A percentile compares a stretch with the other conserved stretches of the same genome.
phyloP scores from a whole-genome alignment of 2,888 invertebrate genomes.

The Onthophagus sagittarius region DNA sequence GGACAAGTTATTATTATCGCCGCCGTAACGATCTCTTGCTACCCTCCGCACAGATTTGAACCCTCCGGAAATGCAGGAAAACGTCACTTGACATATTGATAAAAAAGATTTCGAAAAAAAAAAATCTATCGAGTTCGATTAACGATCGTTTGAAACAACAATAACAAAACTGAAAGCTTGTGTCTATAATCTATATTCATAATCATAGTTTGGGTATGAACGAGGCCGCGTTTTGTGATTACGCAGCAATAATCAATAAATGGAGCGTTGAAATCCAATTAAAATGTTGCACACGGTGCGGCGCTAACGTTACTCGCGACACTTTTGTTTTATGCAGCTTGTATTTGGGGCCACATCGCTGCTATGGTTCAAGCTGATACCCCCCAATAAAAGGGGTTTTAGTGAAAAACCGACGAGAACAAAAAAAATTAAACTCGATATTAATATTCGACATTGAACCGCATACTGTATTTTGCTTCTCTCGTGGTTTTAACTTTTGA shows the following conservation, averaged over 20 bases:
- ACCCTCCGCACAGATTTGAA: too few relatives aligned
- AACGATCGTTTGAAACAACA: too few relatives aligned
- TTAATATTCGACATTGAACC: neutral
- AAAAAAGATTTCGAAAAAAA: too few relatives aligned
- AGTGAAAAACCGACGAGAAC: neutral
- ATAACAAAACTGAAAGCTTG: neutral
- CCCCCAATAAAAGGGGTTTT: neutral
- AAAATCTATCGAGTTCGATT: too few relatives aligned
- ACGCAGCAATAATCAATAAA: neutral
- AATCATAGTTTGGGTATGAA: neutral
- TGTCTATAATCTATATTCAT: neutral
- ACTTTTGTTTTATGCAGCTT: neutral
- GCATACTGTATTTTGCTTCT: neutral
- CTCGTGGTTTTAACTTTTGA: too few relatives aligned
- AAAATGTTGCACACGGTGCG: neutral
- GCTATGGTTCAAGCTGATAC: neutral
- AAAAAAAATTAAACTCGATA: neutral
- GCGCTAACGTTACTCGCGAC: neutral
- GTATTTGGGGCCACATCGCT: neutral
- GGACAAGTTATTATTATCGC: conserved; percentile 28
- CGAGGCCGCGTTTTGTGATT: neutral
- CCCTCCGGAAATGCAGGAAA: neutral
- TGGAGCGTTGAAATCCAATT: neutral
- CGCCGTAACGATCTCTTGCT: conserved; percentile 15
- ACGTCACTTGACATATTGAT: too few relatives aligned